These are phyloP conservation scores for Prunella strophiata DNA, from an alignment of 2,797 vertebrate species.

Conservation along the genomic window DNA sequence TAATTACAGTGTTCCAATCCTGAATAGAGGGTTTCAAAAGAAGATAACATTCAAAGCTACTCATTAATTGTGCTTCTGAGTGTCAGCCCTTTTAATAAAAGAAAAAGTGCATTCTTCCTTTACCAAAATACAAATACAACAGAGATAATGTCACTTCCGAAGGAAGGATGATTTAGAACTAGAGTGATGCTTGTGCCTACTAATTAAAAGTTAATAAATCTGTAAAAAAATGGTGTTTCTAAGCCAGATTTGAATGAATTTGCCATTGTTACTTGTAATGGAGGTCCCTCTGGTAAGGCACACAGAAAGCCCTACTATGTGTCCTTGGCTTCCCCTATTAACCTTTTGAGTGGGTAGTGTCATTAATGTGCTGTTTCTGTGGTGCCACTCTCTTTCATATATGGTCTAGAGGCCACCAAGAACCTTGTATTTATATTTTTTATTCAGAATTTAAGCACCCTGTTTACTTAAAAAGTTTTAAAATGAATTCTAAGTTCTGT, in stretches of 20 bases:
- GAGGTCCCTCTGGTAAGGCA: neutral
- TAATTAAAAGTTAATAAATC: conserved; percentile 15
- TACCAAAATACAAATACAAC: neutral
- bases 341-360: neutral
- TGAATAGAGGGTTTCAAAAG: conserved; percentile 23
- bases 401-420: neutral
- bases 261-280: neutral
- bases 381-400: neutral
- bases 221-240: neutral
- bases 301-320: neutral
- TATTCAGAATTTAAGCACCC: neutral
- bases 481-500: neutral
- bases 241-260: neutral
- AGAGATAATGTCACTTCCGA: neutral
- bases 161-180: neutral
- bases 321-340: neutral
- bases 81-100: neutral
- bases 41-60: neutral
- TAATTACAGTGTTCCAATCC: conserved; percentile 22
- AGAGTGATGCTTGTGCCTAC: neutral
- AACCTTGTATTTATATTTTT: neutral
- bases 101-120: neutral
- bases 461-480: neutral
- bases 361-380: neutral
- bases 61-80: conserved; percentile 35